Conservation (phyloP, 2,797 vertebrate species). For the Jordanella pulchra region DNA sequence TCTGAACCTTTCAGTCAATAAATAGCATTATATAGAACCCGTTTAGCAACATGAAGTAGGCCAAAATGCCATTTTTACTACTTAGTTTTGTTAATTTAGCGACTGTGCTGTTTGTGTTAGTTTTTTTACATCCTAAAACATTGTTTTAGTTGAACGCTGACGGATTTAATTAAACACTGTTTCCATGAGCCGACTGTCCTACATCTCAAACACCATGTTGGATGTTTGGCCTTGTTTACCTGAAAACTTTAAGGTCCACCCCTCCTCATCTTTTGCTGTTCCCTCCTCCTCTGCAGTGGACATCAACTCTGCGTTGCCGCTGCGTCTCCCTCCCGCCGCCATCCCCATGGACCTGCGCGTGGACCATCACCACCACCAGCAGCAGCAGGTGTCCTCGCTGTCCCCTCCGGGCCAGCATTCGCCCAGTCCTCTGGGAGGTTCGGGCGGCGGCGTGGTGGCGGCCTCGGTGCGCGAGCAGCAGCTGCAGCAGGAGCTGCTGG, state of each 20-base stretch:
- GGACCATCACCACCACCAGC: slow-evolving; percentile 78
- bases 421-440: slow-evolving; percentile 29
- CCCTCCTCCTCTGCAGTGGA: slow-evolving; percentile 78
- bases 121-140: not conserved
- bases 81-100: not conserved
- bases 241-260: too few relatives aligned
- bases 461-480: slow-evolving; percentile 86
- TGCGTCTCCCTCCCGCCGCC: slow-evolving; percentile 89
- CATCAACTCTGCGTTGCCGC: slow-evolving; percentile 88
- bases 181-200: too few relatives aligned
- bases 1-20: too few relatives aligned
- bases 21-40: not conserved
- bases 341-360: slow-evolving; percentile 96
- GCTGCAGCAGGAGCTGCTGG: slow-evolving; percentile 95
- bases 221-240: too few relatives aligned
- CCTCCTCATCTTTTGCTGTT: not conserved
- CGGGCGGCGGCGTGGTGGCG: slow-evolving; percentile 31
- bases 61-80: not conserved
- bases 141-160: too few relatives aligned
- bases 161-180: too few relatives aligned
- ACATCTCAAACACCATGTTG: too few relatives aligned
- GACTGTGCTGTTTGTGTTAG: too few relatives aligned
- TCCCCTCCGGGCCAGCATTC: slow-evolving; percentile 63
- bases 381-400: slow-evolving; percentile 67
- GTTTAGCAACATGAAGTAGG: not conserved